Base-by-base conservation (phyloP, 1,140 invertebrate species). In the Dysdera silvatica region DNA sequence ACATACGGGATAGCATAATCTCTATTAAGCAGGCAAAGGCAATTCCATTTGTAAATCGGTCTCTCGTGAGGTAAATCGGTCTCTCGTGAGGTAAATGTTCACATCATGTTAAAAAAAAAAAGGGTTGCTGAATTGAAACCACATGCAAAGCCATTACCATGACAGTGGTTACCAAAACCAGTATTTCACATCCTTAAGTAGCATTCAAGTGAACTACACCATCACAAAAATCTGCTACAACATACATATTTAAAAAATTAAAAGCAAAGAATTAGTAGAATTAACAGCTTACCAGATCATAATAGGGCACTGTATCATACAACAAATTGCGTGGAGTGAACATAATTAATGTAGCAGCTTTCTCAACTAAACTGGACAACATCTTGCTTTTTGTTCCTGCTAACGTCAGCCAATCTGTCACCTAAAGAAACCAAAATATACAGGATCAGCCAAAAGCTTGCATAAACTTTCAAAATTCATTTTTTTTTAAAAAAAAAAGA, bases 261-360 rank as follows among this genome's bases (percentile, higher is more conserved):
- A 67, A 26, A 65, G 4, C 16, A 26, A 43, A 7, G 55, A 33
- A 57, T n/a, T n/a, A n/a, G 23, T 18, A 28, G 28, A 12, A 33
- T 14, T 12, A 23, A 18, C 20, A 49, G 35, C 66, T 68, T 70
- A 78, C 75, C 60, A 75, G 48, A 41, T 71, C 61, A 52, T 69
- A 71, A 65, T 74, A 70, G 8, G 71, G 72, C 47, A 71, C 70
- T 32, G 67, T 55, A 28, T 57, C 45, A 55, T 68, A 53, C n/a
- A 76, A 54, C 45, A 72, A 69, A 68, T 70, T 71, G 33, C 71
- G 35, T 12, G 70, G 71, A 37, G 73, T 74, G 65, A 77, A 75
- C 41, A 76, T 55, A 54, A 78, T 56, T 20, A 77, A 28, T 10
- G 72, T 69, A 10, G 75, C 71, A 47, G 69, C 69, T 47, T 54